Evolutionary conservation across 2,797 vertebrate species (phyloP), one percentile per base, ranked within the genome.

Genomic region (Pseudomugil gertrudae): DNA sequence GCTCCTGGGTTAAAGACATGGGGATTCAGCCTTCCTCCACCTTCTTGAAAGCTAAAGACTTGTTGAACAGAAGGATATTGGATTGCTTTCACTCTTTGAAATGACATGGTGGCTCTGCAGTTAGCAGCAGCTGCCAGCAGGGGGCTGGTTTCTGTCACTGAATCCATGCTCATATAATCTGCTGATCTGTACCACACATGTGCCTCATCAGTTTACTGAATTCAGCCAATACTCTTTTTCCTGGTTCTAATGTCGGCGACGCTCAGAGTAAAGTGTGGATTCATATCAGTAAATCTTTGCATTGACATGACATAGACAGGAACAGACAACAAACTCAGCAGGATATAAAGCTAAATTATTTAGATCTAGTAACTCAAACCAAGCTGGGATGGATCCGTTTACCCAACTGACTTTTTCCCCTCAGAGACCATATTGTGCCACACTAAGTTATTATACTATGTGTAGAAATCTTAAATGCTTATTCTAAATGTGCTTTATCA

Each of bases 331-430:
- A 36, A 57, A 32, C 32, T 26, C 63, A 60, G 56, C 29, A 26
- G 45, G 68, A 67, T 71, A 71, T 43, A 57, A 19, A 33, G 21
- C 8, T 90, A 1, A 91, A 91, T 90, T 81, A 91, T 91, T 89
- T 67, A 90, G 58, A 57, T 15, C n/a, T 17, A 0, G 69, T 83
- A 89, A 87, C 76, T 67, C 53, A 78, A 83, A 69, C 78, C 71
- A 30, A 53, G 63, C 57, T 23, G 19, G 50, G 61, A 33, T 29
- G 51, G 60, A 69, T 82, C 85, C 9, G 62, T 84, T 88, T 80
- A 70, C 67, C 74, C 23, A 47, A 21, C 55, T 24, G 9, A 23
- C 62, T 63, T 65, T 47, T 75, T 74, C 76, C 36, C 55, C 74
- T 21, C 47, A 47, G 29, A 62, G 51, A 68, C 29, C 19, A 27